Base-by-base conservation (phyloP, 2,888 invertebrate genomes). In the Sarcophaga caerulescens region DNA sequence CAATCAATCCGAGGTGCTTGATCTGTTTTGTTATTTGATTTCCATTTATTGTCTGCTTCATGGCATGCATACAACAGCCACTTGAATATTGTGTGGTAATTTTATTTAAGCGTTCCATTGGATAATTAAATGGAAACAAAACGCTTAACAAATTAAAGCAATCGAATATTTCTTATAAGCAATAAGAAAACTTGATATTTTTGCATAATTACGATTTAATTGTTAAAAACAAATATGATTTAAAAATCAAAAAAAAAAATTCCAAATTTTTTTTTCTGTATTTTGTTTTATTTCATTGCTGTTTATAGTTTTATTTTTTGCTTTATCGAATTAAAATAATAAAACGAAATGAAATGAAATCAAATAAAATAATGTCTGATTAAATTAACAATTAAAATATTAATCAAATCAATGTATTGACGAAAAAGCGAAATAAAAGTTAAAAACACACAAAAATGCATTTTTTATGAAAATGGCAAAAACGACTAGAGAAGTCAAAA, bases 151-250 rank as follows among this genome's bases (percentile, higher is more conserved):
- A 35, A 10, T 35, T 35, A 35, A 35, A 35, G 35, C 35, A 35
- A 17, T 62, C 35, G 63, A 8, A 63, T 69, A 62, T 35, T 8
- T 8, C 19, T 45, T 44, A 59, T 59, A 47, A 25, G 11, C 10
- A 57, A 65, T 19, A 57, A 6, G 63, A 52, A 57, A 78, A 70
- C 78, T 62, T 70, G 69, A 25, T 44, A 3, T 23, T 63, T 78
- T 65, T 63, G 63, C 78, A 70, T 71, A 70, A 19, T 63, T 44
- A 73, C 44, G 19, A 8, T 73, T 73, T 60, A 44, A 73, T 73
- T 73, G 59, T 60, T 73, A 2, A 60, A 60, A 73, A 71, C n/a
- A 71, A 71, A 25, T 35, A 35, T 10, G 35, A 6, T 35, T 35
- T 6, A 35, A 57, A 52, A 52, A n/a, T n/a, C n/a, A n/a, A 52